These are phyloP conservation scores for Tetragnatha montana DNA, from an alignment of 2,888 invertebrate species.

Conservation along the genomic window DNA sequence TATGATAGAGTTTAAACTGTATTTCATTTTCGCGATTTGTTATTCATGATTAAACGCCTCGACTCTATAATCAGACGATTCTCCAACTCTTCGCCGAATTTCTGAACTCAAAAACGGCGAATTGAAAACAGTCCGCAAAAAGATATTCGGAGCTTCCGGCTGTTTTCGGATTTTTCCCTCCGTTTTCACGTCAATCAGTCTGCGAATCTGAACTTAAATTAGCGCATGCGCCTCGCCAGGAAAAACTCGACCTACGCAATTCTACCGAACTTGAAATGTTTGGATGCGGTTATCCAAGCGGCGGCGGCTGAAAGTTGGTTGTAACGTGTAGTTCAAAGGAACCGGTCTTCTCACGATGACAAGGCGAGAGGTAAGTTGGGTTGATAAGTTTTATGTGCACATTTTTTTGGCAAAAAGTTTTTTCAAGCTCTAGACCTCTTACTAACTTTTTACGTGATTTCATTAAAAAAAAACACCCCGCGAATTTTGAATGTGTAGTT, in stretches of 20 bases:
- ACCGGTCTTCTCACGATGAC: constrained; percentile 51
- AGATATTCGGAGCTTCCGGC: background rate
- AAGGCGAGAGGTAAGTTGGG: constrained; percentile 51
- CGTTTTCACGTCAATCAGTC: constrained; percentile 39
- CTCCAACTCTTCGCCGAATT: no score
- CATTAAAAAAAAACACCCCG: no score
- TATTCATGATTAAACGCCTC: background rate
- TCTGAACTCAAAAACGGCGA: background rate
- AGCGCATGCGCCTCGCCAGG: constrained; percentile 30
- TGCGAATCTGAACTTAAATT: constrained; percentile 30
- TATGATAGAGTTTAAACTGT: background rate
- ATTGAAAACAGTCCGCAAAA: background rate
- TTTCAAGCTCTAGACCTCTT: no score
- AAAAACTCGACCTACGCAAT: constrained; percentile 43
- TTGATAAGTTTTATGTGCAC: background rate
- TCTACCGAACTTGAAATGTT: constrained; percentile 46
- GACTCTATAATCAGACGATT: background rate
- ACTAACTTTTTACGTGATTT: no score
- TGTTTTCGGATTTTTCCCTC: constrained; percentile 19
- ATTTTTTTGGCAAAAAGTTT: no score
- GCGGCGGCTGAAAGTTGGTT: constrained; percentile 3
- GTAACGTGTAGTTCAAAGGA: background rate
- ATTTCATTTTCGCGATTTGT: background rate
- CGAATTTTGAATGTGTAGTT: no score
- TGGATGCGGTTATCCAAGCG: background rate